These are phyloP conservation scores for Harpagifer antarcticus DNA, from an alignment of 2,797 vertebrate species.

Conservation along the genomic window DNA sequence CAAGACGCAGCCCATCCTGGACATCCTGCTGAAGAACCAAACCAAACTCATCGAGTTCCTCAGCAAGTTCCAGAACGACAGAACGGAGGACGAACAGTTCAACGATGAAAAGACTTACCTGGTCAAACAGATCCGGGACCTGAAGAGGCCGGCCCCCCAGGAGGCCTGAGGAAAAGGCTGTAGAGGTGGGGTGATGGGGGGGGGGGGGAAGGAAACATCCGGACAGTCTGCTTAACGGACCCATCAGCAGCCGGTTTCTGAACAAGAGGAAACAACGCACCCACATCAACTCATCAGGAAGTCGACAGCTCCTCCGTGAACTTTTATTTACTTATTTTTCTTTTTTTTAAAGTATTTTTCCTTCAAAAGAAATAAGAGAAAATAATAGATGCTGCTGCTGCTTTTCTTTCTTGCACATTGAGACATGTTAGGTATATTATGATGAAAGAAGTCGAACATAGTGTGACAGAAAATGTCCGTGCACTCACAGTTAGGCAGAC, in stretches of 20 bases:
- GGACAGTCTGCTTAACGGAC: constrained; percentile 80
- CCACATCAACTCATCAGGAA: constrained; percentile 87
- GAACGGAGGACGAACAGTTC: constrained; percentile 97
- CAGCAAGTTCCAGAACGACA: constrained; percentile 98
- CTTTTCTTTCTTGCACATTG: constrained; percentile 92
- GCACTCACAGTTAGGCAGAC: constrained; percentile 67
- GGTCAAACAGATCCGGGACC: constrained; percentile 99
- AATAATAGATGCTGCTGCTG: constrained; percentile 90
- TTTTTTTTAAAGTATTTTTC: constrained; percentile 65
- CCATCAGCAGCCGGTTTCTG: constrained; percentile 87
- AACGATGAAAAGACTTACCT: constrained; percentile 99
- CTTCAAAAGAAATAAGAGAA: constrained; percentile 71
- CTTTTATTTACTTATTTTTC: constrained; percentile 83
- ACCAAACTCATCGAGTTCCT: constrained; percentile 98
- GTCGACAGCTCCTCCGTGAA: constrained; percentile 90
- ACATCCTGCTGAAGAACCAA: constrained; percentile 99
- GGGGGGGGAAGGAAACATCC: constrained; percentile 31
- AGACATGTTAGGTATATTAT: constrained; percentile 84
- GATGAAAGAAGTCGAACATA: constrained; percentile 84
- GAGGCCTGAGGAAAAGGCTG: constrained; percentile 86
- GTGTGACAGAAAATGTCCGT: constrained; percentile 63
- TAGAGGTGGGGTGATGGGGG: constrained; percentile 4
- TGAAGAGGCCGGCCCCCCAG: constrained; percentile 95
- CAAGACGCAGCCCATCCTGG: constrained; percentile 97
- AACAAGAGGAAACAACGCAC: constrained; percentile 80